Percentiles rank a stretch among this genome's conserved stretches.
Conservation (phyloP, 2,797 vertebrate genomes). For the Psittacula derbiana region DNA sequence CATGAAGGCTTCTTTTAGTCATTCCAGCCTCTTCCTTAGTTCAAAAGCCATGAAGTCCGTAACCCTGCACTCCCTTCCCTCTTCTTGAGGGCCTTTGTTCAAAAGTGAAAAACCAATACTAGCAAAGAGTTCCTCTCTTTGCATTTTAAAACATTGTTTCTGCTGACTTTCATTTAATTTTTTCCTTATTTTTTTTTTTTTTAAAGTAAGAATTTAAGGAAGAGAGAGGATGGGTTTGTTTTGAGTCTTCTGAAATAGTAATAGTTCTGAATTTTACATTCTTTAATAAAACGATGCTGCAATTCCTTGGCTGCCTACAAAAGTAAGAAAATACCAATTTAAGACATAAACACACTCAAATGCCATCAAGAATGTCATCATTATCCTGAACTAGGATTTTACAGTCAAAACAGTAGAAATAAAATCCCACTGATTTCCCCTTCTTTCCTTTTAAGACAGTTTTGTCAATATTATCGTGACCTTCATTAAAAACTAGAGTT, state of each 20-base stretch:
- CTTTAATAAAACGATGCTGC: neutral
- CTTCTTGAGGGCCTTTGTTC: neutral
- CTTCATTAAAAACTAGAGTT: neutral
- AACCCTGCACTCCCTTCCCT: neutral
- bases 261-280: neutral
- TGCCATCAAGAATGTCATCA: neutral
- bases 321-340: neutral
- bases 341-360: neutral
- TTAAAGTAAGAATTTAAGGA: neutral
- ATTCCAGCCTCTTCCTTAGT: neutral
- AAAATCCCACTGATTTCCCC: accelerated
- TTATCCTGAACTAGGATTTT: neutral
- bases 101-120: neutral
- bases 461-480: neutral
- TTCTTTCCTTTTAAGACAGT: neutral
- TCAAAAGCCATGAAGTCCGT: neutral
- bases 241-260: neutral
- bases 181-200: neutral
- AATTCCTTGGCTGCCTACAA: neutral
- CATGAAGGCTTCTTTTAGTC: neutral
- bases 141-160: neutral
- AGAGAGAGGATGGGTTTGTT: neutral
- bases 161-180: neutral
- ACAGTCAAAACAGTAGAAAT: neutral
- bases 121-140: neutral